These are phyloP conservation scores for Lottia scabra DNA, from an alignment of 2,888 invertebrate genomes.

Conservation along the genomic window DNA sequence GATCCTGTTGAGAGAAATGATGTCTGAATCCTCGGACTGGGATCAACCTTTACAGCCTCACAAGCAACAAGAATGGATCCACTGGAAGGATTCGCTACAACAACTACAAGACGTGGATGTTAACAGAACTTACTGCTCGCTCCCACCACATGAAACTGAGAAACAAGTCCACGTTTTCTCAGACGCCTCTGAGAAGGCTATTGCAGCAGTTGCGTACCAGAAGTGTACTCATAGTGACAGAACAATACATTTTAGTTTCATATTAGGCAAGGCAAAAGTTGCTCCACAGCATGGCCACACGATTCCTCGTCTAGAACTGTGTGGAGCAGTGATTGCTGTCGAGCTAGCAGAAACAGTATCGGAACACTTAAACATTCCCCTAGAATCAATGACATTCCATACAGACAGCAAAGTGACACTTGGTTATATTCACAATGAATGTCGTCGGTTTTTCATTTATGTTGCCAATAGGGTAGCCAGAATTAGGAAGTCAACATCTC, in stretches of 20 bases:
- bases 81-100: conserved; percentile 16
- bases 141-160: neutral
- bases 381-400: too few relatives aligned
- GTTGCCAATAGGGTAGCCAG: too few relatives aligned
- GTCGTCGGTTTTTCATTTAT: too few relatives aligned
- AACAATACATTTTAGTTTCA: too few relatives aligned
- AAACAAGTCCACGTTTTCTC: conserved; percentile 21
- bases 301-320: conserved; percentile 20
- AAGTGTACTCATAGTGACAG: too few relatives aligned
- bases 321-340: conserved; percentile 18
- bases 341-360: too few relatives aligned
- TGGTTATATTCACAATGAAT: too few relatives aligned
- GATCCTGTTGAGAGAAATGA: conserved; percentile 14
- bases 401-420: too few relatives aligned
- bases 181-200: conserved; percentile 28
- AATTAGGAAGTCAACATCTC: too few relatives aligned
- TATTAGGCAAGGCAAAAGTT: too few relatives aligned
- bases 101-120: conserved; percentile 12
- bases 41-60: conserved; percentile 17
- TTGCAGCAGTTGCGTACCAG: conserved; percentile 22
- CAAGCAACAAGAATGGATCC: too few relatives aligned
- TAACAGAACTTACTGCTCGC: conserved; percentile 11
- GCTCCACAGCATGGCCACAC: conserved; percentile 8
- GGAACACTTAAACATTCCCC: too few relatives aligned
- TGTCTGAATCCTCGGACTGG: conserved; percentile 14